Evolutionary conservation across 2,797 vertebrate species (phyloP).

Genomic region (Phoeniculus purpureus): DNA sequence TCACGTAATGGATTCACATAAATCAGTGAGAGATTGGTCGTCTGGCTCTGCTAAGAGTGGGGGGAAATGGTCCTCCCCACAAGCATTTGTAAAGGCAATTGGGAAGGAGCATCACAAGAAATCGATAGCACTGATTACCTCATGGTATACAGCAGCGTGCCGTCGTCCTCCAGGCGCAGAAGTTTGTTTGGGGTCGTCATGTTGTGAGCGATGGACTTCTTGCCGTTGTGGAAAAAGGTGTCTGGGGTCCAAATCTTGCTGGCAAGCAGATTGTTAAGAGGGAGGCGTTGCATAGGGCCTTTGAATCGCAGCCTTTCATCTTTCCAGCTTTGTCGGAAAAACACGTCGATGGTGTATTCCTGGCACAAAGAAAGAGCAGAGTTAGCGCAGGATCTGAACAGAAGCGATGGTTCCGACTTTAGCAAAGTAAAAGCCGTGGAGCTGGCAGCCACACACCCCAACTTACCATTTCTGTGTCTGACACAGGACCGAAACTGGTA

Average conservation of each 20-base stretch:
- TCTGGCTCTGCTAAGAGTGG: not conserved
- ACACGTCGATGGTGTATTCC: constrained; percentile 92
- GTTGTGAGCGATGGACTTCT: constrained; percentile 91
- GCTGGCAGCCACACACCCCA: not conserved
- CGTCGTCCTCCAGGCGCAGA: constrained; percentile 86
- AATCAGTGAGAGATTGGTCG: not conserved
- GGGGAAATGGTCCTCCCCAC: not conserved
- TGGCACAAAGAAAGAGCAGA: constrained; percentile 47
- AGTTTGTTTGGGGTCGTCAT: constrained; percentile 92
- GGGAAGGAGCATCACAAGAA: not conserved
- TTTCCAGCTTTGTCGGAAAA: constrained; percentile 93
- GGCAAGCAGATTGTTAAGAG: constrained; percentile 88
- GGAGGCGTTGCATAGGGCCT: constrained; percentile 88
- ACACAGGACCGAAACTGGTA: constrained; percentile 97
- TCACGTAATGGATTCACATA: too few relatives aligned
- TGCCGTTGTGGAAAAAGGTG: constrained; percentile 91
- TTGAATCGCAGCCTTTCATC: constrained; percentile 88
- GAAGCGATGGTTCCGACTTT: not conserved
- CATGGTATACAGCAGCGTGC: constrained; percentile 94
- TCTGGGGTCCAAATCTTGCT: constrained; percentile 93
- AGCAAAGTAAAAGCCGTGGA: not conserved
- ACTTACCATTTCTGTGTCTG: constrained; percentile 97
- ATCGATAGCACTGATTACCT: constrained; percentile 74
- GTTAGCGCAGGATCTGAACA: not conserved
- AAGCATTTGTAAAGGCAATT: not conserved